phyloP scores from a whole-genome alignment of 1,140 invertebrate genomes.

The Heliconius hewitsoni region DNA sequence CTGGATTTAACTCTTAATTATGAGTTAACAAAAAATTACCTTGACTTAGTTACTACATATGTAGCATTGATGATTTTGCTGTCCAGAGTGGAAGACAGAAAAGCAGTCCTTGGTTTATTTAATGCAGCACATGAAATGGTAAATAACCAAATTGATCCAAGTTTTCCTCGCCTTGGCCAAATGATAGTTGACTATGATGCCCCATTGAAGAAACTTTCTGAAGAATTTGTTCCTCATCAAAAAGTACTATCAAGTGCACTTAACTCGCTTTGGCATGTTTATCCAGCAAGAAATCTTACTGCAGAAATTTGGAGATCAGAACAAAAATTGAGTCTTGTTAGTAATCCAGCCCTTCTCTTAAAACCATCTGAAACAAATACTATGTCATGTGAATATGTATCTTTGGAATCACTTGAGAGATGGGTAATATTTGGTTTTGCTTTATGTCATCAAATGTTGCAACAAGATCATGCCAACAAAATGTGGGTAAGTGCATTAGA shows the following conservation, averaged over 20 bases:
- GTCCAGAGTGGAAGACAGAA: slow-evolving; percentile 97
- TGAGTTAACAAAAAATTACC: slow-evolving; percentile 97
- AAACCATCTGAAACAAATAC: slow-evolving; percentile 97
- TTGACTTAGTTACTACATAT: slow-evolving; percentile 97
- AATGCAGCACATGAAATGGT: slow-evolving; percentile 99
- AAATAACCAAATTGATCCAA: slow-evolving; percentile 93
- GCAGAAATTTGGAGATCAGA: slow-evolving; percentile 97
- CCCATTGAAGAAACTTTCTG: slow-evolving; percentile 96
- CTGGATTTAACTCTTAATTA: slow-evolving; percentile 98
- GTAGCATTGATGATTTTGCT: slow-evolving; percentile 97
- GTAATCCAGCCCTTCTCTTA: slow-evolving; percentile 94
- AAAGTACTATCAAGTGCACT: slow-evolving; percentile 93
- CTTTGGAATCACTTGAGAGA: slow-evolving; percentile 96
- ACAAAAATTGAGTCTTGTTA: slow-evolving; percentile 96
- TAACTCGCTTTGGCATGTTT: slow-evolving; percentile 93
- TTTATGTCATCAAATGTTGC: slow-evolving; percentile 92
- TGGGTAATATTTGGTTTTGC: slow-evolving; percentile 98
- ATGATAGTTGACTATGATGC: slow-evolving; percentile 99
- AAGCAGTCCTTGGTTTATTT: slow-evolving; percentile 97
- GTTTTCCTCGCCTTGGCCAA: slow-evolving; percentile 96
- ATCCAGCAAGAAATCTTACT: slow-evolving; percentile 93
- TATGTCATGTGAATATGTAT: slow-evolving; percentile 98
- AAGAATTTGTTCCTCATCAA: slow-evolving; percentile 98
- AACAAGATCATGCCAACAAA: slow-evolving; percentile 90
- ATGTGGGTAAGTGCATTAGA: slow-evolving; percentile 96